Conservation (phyloP, 2,113 vertebrate genomes). For the Cygnus buccinator region DNA sequence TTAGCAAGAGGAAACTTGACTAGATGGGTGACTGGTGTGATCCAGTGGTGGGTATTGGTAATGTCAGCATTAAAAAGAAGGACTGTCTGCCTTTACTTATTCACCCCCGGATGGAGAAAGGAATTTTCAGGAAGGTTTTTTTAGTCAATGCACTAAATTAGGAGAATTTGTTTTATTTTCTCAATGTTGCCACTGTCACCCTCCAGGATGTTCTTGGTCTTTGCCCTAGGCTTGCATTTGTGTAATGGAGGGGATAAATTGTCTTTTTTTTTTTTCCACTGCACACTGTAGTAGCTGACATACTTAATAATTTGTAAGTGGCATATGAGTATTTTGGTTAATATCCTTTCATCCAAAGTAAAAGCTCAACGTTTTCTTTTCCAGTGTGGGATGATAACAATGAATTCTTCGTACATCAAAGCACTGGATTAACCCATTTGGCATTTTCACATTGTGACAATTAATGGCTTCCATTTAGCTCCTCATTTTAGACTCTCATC, state of each 20-base stretch:
- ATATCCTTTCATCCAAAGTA: not conserved
- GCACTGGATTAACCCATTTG: not conserved
- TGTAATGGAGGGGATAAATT: not conserved
- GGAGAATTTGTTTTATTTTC: not conserved
- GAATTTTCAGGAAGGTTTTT: not conserved
- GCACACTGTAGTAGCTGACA: not conserved
- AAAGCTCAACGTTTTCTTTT: not conserved
- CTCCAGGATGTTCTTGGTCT: not conserved
- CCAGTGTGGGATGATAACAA: not conserved
- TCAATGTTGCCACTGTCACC: not conserved
- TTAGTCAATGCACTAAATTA: not conserved
- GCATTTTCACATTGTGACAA: constrained; percentile 6
- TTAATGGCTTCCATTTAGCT: constrained; percentile 44
- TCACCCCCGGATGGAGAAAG: not conserved
- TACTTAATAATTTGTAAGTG: not conserved
- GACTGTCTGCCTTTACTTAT: not conserved
- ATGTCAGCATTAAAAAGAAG: not conserved
- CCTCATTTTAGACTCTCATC: not conserved
- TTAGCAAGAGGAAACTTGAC: not conserved
- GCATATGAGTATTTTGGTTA: not conserved
- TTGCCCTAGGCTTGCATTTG: not conserved
- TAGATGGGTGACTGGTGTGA: not conserved
- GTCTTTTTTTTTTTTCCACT: not conserved
- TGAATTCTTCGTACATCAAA: not conserved
- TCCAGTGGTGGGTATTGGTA: not conserved